Conservation (phyloP, 30 jellyfish, hydroid and myxozoan genomes). For the Haliclystus octoradiatus region DNA sequence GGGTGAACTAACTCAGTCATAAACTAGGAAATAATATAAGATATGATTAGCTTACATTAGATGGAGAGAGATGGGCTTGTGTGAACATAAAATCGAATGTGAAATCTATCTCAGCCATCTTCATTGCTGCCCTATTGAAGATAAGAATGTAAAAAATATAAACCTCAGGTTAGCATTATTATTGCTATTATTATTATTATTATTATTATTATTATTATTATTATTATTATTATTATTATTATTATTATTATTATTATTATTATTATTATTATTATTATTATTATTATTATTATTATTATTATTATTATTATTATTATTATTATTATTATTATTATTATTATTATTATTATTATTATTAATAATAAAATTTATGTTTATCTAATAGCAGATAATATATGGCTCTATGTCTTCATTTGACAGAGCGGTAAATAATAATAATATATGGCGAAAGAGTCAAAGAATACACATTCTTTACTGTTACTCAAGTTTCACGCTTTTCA, state of each 20-base stretch:
- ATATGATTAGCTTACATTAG: too few relatives aligned
- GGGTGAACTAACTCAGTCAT: too few relatives aligned
- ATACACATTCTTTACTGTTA: too few relatives aligned
- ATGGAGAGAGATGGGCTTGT: slow-evolving; percentile 13
- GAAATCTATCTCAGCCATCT: slow-evolving; percentile 93
- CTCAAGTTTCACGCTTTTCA: too few relatives aligned
- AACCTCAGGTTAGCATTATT: too few relatives aligned
- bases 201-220: slow-evolving; percentile 8
- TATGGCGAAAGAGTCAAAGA: too few relatives aligned
- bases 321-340: slow-evolving; percentile 11
- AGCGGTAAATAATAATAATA: too few relatives aligned
- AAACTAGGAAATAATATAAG: too few relatives aligned
- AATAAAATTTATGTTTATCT: too few relatives aligned
- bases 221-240: slow-evolving; percentile 9
- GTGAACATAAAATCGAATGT: slow-evolving; percentile 84
- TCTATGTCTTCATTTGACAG: too few relatives aligned
- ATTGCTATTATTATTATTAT: neutral
- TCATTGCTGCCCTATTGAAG: slow-evolving; percentile 79
- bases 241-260: slow-evolving; percentile 13
- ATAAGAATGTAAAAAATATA: too few relatives aligned
- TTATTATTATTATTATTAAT: slow-evolving; percentile 12
- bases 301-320: slow-evolving; percentile 10
- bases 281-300: slow-evolving; percentile 13
- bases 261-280: slow-evolving; percentile 9
- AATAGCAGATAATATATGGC: too few relatives aligned